phyloP scores from a whole-genome alignment of 1,140 invertebrate genomes.

The Zeugodacus cucurbitae region DNA sequence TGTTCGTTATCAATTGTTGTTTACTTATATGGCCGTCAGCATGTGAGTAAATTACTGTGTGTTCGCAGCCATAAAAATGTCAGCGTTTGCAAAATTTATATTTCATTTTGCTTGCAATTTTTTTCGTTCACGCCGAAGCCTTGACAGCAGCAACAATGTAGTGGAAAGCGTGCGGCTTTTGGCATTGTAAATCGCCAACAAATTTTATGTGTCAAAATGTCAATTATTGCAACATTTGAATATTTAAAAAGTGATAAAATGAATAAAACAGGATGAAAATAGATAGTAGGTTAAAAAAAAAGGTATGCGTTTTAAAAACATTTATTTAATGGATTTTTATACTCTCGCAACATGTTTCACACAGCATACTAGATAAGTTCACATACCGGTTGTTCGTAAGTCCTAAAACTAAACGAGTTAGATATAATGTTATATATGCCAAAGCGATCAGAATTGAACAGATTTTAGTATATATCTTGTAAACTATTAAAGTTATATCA shows the following conservation, averaged over 20 bases:
- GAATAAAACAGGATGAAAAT: too few relatives aligned
- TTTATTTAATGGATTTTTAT: too few relatives aligned
- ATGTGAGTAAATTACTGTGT: neutral
- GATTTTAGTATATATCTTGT: too few relatives aligned
- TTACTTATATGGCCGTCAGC: neutral
- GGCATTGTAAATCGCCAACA: neutral
- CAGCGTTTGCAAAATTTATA: neutral
- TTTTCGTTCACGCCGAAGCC: neutral
- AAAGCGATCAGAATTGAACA: too few relatives aligned
- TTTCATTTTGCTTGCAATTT: neutral
- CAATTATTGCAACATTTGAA: neutral
- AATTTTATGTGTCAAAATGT: constrained; percentile 1
- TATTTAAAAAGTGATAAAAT: neutral
- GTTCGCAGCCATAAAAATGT: constrained; percentile 3
- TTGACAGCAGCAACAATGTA: neutral
- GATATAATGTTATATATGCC: too few relatives aligned
- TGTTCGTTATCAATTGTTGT: neutral
- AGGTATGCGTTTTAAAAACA: too few relatives aligned
- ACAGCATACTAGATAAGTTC: too few relatives aligned
- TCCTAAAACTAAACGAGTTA: too few relatives aligned
- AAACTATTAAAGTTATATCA: too few relatives aligned
- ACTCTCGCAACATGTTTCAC: too few relatives aligned
- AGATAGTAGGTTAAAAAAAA: too few relatives aligned
- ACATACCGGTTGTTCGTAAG: too few relatives aligned
- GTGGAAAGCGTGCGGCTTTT: neutral